Evolutionary conservation across 2,888 invertebrate genomes (phyloP).

Genomic region (Drosophila buzzatii): DNA sequence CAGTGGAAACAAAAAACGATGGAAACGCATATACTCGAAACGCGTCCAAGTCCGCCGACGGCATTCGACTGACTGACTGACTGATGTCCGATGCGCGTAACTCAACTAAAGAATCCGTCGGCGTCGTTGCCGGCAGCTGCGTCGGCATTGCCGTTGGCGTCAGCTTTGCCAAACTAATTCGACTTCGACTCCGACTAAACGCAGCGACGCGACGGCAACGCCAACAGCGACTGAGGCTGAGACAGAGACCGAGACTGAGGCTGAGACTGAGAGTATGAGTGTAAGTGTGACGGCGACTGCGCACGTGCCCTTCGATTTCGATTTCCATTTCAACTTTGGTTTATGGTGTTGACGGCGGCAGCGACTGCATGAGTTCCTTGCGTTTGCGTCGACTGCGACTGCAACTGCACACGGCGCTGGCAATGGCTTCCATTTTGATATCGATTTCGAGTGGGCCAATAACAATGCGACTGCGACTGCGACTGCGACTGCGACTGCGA

Average conservation of each 20-base stretch:
- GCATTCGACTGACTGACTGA: constrained; percentile 74
- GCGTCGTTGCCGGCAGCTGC: constrained; percentile 4
- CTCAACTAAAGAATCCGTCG: constrained; percentile 45
- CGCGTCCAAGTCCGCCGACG: constrained; percentile 75
- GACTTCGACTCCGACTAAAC: constrained; percentile 17
- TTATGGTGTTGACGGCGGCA: not conserved
- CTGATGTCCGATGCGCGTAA: constrained; percentile 61
- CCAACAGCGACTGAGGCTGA: not conserved
- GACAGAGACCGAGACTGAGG: not conserved
- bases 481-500: not conserved
- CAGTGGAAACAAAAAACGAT: constrained; percentile 7
- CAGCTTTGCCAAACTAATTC: not conserved
- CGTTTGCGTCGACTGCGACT: not conserved
- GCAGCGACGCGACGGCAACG: not conserved
- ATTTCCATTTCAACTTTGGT: not conserved
- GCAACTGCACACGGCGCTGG: not conserved
- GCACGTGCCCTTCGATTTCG: constrained; percentile 57
- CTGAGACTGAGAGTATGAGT: constrained; percentile 1
- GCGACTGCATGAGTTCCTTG: not conserved
- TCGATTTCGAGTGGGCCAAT: not conserved
- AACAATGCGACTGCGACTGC: too few relatives aligned
- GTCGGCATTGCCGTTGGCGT: not conserved
- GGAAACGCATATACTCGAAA: constrained; percentile 24
- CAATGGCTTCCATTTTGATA: not conserved
- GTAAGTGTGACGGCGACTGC: constrained; percentile 42